Evolutionary conservation across 1,140 invertebrate species (phyloP), one percentile per base, ranked within the genome.

Genomic region (Limonius californicus): DNA sequence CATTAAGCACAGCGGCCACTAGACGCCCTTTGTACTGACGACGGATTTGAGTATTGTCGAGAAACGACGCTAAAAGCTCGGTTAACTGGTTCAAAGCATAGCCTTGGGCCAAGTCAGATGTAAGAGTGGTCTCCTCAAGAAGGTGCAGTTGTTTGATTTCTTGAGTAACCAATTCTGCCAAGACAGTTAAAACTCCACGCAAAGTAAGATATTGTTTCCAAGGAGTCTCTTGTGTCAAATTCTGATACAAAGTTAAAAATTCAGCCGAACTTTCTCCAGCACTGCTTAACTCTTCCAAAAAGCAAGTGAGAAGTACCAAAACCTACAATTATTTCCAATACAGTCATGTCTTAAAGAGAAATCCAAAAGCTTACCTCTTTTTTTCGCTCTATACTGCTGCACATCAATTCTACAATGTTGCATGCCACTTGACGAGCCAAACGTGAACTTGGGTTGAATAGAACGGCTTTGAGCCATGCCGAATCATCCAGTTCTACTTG

Each of bases 131-230:
- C 70, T 94, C 90, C 76, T 97, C 94, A 11, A 95, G 79, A 11
- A 85, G 83, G 77, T 93, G 91, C 0, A 97, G 77, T 68, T 92
- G 86, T 62, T 90, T 86, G 23, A 97, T 96, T 81, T 97, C 93
- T 30, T 85, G 82, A 0, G 90, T 94, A 61, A 98, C 84, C 0
- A 98, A 79, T 67, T 91, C 85, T 0, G 92, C 94, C 23, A 98
- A 83, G 59, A 91, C 86, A 1, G 87, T 83, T 23, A 98, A 82
- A 0, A 97, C 88, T 0, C 95, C 94, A 65, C 86, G 87, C 35
- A 95, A 82, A 61, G 94, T 92, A 47, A 98, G 79, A 78, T 96
- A 97, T 74, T 95, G 92, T 68, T 95, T 94, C 92, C 94, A 97
- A 15, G 92, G 92, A 0, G 86, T 82, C 57, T 92, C 87, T 9